Base-by-base conservation (phyloP, 2,888 invertebrate species). In the Cecidostiba fungosa region DNA sequence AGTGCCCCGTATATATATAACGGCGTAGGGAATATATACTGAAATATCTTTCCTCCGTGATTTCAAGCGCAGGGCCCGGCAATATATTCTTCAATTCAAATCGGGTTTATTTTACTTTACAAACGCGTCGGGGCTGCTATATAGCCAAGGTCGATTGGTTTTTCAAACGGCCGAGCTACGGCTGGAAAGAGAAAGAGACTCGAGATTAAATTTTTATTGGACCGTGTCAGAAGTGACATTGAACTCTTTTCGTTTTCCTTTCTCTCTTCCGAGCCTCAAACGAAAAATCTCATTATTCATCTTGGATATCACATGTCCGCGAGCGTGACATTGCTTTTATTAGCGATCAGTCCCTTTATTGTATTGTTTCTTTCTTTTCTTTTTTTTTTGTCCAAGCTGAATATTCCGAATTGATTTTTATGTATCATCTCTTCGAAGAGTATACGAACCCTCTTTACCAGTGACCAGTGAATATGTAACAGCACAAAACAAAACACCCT, bases 191-290 rank as follows among this genome's bases (percentile, higher is more conserved):
- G 43, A 12, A 12, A 59, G 54, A 74, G 78, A 50, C 73, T 32
- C 80, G 69, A 54, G 69, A 84, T 84, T 79, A 84, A 84, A 84
- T 79, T 84, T 76, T 76, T 84, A 84, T 84, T 84, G 69, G 69
- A 69, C 84, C 76, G 32, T 82, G 77, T 82, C 70, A 77, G 73
- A 80, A 79, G 73, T 84, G 80, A 84, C 80, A 85, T 80, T 76
- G 70, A 70, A 76, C 70, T 62, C 84, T 74, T 78, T 79, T 73
- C 14, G 59, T 29, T n/a, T 78, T 73, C 73, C 73, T 69, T 32
- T 32, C 43, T 47, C 23, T 23, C n/a, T 36, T 32, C 26, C 54
- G 14, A 1, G 26, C 14, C 47, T 72, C 50, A 32, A 72, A 77
- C 59, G 62, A 43, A 59, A 78, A 83, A 77, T 77, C 77, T 84